Evolutionary conservation across 1,140 invertebrate species (phyloP), one percentile per base, ranked within the genome.

Genomic region (Cherax quadricarinatus): DNA sequence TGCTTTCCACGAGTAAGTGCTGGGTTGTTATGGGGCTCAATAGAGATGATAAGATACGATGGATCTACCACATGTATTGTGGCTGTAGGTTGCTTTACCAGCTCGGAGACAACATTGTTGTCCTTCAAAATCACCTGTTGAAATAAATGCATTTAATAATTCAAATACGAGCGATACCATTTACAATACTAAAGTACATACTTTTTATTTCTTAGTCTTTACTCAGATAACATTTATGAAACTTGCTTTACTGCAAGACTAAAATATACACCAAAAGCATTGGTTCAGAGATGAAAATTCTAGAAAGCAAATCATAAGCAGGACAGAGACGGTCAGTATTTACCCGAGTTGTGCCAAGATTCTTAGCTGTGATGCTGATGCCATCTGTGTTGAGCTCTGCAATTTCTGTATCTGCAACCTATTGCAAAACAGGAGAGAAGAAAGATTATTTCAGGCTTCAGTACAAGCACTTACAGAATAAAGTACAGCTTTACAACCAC

Each of bases 21-120:
- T 96, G 97, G 97, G 95, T 97, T 98, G 94, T 96, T 96, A 92
- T 97, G 96, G 0, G 97, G 97, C 84, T 97, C 94, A 91, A 97
- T 95, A 85, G 94, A 89, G 51, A 94, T 96, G 96, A 94, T 97
- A 96, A 81, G 96, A 95, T 48, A 97, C 94, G 9, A 96, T 94
- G 70, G 97, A 90, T 91, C 89, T n/a, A 95, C 95, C 79, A 95
- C 95, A 94, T 95, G 94, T 16, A 95, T 87, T 66, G 94, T 93
- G 24, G 95, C 95, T 51, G 94, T 94, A 16, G 95, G 95, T 80
- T 95, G 94, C 21, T 94, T 94, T 73, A 95, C 94, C 66, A 94
- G 94, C 87, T 95, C 95, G 30, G 94, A 93, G 48, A 94, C 94
- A 81, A 95, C 90, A 86, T 94, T 94, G 21, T 93, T 91, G 82